A percentile compares a stretch with the other conserved stretches of the same genome.
Conservation (phyloP, 2,113 vertebrate genomes). For the Notothenia rossii region DNA sequence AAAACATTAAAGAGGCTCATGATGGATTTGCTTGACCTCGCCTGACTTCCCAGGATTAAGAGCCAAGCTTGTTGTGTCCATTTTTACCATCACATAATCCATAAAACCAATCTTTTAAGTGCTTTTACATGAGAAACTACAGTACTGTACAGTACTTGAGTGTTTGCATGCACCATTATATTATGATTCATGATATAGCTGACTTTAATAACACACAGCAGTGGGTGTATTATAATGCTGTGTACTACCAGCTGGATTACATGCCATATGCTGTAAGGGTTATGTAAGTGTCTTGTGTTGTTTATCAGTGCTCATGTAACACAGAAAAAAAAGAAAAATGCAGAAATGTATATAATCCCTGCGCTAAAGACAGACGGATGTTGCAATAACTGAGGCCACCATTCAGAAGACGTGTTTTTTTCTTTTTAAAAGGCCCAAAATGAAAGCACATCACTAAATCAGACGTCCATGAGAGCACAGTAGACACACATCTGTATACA, state of each 20-base stretch:
- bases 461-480: neutral
- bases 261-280: conserved; percentile 50
- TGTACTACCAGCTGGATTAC: conserved; percentile 49
- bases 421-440: neutral
- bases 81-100: conserved; percentile 61
- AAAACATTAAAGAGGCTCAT: neutral
- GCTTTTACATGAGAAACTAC: conserved; percentile 40
- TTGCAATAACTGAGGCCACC: neutral
- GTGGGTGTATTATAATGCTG: conserved; percentile 34
- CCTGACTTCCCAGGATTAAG: conserved; percentile 35
- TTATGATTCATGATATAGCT: conserved; percentile 4
- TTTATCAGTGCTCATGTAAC: conserved; percentile 19
- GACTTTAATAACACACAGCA: conserved; percentile 32
- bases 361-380: neutral
- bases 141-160: neutral
- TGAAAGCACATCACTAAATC: neutral
- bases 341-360: neutral
- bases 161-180: conserved; percentile 40
- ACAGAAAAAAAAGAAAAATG: neutral
- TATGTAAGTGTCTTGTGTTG: conserved; percentile 50
- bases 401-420: too few relatives aligned
- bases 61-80: conserved; percentile 22
- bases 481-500: neutral
- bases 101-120: conserved; percentile 56
- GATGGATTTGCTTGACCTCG: conserved; percentile 25